Evolutionary conservation across 64 coral and sea anemone species (phyloP).

Genomic region (Cladopsammia gracilis): DNA sequence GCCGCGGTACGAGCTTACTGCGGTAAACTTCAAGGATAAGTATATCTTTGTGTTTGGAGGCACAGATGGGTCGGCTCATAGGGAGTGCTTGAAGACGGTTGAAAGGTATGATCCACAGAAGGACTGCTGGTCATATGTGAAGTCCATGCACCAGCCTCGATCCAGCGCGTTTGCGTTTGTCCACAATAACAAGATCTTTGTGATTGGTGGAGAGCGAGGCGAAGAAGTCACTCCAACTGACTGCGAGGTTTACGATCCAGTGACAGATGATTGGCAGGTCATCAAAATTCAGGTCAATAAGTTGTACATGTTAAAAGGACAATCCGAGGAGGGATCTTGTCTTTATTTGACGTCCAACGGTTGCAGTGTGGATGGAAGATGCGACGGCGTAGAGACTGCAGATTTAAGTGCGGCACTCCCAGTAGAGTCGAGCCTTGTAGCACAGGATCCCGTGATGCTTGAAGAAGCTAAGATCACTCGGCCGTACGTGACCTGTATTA

Average conservation of each 20-base stretch:
- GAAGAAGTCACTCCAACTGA: slow-evolving; percentile 45
- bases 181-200: slow-evolving; percentile 43
- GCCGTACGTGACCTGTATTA: slow-evolving; percentile 45
- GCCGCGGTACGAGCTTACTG: slow-evolving; percentile 33
- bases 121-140: slow-evolving; percentile 43
- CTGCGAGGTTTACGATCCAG: slow-evolving; percentile 36
- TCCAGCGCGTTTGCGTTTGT: slow-evolving; percentile 48
- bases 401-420: background rate
- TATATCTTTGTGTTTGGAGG: slow-evolving; percentile 52
- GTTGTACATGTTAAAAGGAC: background rate
- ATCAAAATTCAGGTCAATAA: slow-evolving; percentile 20
- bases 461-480: slow-evolving; percentile 39
- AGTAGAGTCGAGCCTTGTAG: background rate
- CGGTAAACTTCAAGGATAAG: slow-evolving; percentile 45
- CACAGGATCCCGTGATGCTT: background rate
- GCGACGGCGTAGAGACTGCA: background rate
- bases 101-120: slow-evolving; percentile 28
- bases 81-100: slow-evolving; percentile 30
- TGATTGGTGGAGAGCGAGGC: slow-evolving; percentile 54
- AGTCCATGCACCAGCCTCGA: slow-evolving; percentile 51
- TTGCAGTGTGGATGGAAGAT: background rate
- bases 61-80: slow-evolving; percentile 26
- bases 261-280: slow-evolving; percentile 41
- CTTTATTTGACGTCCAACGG: background rate
- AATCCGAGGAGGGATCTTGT: slow-evolving; percentile 32